These are phyloP conservation scores for Spea hammondii DNA, from an alignment of 2,797 vertebrate genomes.

Conservation along the genomic window DNA sequence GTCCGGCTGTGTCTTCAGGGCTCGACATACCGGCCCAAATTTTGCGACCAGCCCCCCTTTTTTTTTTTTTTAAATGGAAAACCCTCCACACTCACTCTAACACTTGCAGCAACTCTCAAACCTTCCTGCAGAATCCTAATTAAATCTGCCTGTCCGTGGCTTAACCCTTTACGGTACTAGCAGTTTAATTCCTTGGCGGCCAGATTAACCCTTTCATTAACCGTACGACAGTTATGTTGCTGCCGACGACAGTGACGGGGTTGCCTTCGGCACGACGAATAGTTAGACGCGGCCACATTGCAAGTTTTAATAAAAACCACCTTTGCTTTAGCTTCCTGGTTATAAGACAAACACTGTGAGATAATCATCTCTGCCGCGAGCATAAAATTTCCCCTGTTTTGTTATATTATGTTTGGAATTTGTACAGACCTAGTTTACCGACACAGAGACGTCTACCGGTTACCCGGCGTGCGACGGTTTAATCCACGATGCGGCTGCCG, in stretches of 20 bases:
- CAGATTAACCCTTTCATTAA: not conserved
- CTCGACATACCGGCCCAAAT: not conserved
- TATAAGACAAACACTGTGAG: too few relatives aligned
- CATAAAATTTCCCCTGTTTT: too few relatives aligned
- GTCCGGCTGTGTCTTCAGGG: too few relatives aligned
- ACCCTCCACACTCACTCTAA: not conserved
- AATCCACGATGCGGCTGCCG: too few relatives aligned
- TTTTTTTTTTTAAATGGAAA: not conserved
- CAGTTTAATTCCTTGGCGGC: not conserved
- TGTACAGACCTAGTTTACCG: too few relatives aligned
- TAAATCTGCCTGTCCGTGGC: not conserved
- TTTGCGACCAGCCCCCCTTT: not conserved
- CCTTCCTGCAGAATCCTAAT: conserved; percentile 11
- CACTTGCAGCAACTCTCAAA: not conserved
- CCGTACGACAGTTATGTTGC: not conserved
- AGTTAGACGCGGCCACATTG: not conserved
- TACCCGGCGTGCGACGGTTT: too few relatives aligned
- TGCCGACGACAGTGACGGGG: too few relatives aligned
- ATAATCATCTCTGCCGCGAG: too few relatives aligned
- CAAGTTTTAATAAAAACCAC: not conserved
- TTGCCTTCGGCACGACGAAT: not conserved
- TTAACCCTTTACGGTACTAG: not conserved
- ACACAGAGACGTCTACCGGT: too few relatives aligned
- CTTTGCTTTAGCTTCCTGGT: too few relatives aligned
- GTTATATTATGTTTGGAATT: too few relatives aligned